A percentile compares a stretch with the other conserved stretches of the same genome.
Evolutionary conservation across 30 jellyfish, hydroid and myxozoan genomes (phyloP).

Genomic region (Mastigias papua): DNA sequence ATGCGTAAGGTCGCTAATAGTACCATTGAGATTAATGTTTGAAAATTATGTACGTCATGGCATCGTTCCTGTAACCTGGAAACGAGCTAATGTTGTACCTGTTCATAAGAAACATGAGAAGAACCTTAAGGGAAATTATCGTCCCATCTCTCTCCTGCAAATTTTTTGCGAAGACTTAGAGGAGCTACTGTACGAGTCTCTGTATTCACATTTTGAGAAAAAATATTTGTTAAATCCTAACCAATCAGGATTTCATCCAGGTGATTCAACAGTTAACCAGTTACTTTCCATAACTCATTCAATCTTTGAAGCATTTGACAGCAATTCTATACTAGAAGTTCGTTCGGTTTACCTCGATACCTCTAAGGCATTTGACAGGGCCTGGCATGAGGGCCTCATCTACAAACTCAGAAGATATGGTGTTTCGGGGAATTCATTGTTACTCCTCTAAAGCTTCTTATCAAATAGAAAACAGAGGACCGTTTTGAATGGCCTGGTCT

Average conservation of each 20-base stretch:
- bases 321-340: not conserved
- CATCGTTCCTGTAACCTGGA: conserved; percentile 34
- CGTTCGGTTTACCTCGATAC: not conserved
- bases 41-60: conserved; percentile 5
- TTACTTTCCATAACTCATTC: not conserved
- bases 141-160: not conserved
- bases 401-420: not conserved
- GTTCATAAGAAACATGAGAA: not conserved
- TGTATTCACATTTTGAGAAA: not conserved
- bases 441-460: not conserved
- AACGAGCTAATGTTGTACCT: not conserved
- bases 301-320: not conserved
- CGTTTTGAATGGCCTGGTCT: not conserved
- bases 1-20: not conserved
- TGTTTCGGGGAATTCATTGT: not conserved
- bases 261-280: not conserved
- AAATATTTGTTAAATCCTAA: not conserved
- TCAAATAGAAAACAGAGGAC: not conserved
- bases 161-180: not conserved
- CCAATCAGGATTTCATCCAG: not conserved
- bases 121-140: not conserved
- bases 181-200: not conserved
- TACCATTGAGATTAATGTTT: not conserved
- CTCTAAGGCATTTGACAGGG: not conserved
- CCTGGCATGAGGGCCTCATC: not conserved